Base-by-base conservation (phyloP, 1,140 invertebrate species). In the Zaprionus lachaisei region DNA sequence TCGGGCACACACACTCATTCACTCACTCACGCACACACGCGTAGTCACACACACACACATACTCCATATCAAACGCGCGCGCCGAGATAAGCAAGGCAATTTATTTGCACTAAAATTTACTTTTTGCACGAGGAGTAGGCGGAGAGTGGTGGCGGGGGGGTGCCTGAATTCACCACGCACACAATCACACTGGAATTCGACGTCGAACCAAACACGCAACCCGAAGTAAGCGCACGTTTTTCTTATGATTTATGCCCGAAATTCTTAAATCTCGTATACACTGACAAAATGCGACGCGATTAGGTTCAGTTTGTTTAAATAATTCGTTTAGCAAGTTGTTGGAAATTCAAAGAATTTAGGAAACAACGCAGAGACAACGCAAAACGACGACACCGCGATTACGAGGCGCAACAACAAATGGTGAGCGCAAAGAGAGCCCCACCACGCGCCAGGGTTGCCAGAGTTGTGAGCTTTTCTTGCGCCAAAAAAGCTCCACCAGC, bases 71-170 rank as follows among this genome's bases (percentile, higher is more conserved):
- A 81, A 71, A 63, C 77, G 77, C 81, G 76, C 76, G 81, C 84
- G 79, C 66, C 82, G 84, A 90, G 84, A 89, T 89, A 89, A 89
- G 84, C 85, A 77, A 81, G 84, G 78, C 81, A 84, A 90, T 89
- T 89, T 89, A 90, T 89, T 89, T 90, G 84, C 84, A 87, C 74
- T 84, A 84, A 89, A 84, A 81, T 89, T 87, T 87, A 76, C 81
- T 79, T 84, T 87, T 87, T 81, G 83, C 83, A 78, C 83, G 83
- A 28, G 22, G 66, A n/a, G 20, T 14, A 51, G 22, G 17, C 41
- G 64, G 14, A 24, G 51, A 54, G 11, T 22, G 49, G 22, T 26
- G 47, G 51, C 14, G 26, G 63, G 28, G 28, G 72, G 56, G 65
- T 34, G 31, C 28, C 71, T 70, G 62, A 90, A 89, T 87, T 89